phyloP scores from a whole-genome alignment of 2,113 vertebrate genomes.

The Micromys minutus region DNA sequence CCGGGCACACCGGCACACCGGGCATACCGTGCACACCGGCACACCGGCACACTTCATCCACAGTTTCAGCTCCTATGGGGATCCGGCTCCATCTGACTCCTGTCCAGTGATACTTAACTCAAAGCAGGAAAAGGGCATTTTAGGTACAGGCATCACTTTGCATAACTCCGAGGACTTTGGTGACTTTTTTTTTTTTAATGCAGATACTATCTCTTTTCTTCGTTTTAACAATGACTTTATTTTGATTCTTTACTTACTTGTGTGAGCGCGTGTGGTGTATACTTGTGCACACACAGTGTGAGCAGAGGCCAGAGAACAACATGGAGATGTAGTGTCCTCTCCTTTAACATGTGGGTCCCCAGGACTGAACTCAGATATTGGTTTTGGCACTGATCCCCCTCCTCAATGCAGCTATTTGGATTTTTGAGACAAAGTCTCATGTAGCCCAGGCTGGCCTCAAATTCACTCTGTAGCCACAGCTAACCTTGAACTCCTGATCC shows the following conservation, averaged over 20 bases:
- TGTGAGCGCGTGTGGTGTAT: too few species aligned
- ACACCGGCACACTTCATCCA: background rate
- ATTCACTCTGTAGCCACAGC: background rate
- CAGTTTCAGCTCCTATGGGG: background rate
- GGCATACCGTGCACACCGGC: too few species aligned
- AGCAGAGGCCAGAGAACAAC: background rate
- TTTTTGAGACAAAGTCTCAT: background rate
- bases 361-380: background rate
- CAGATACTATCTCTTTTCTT: background rate
- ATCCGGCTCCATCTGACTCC: background rate
- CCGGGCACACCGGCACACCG: too few species aligned
- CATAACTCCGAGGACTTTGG: background rate
- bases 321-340: background rate
- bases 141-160: background rate
- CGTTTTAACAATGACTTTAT: background rate
- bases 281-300: background rate
- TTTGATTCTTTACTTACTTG: background rate
- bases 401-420: background rate
- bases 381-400: background rate
- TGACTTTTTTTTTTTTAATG: background rate
- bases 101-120: background rate
- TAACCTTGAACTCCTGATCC: background rate
- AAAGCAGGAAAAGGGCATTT: constrained; percentile 7
- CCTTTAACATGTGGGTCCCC: background rate
- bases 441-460: background rate